phyloP scores from a whole-genome alignment of 2,888 invertebrate species.

The Caenorhabditis sp. region DNA sequence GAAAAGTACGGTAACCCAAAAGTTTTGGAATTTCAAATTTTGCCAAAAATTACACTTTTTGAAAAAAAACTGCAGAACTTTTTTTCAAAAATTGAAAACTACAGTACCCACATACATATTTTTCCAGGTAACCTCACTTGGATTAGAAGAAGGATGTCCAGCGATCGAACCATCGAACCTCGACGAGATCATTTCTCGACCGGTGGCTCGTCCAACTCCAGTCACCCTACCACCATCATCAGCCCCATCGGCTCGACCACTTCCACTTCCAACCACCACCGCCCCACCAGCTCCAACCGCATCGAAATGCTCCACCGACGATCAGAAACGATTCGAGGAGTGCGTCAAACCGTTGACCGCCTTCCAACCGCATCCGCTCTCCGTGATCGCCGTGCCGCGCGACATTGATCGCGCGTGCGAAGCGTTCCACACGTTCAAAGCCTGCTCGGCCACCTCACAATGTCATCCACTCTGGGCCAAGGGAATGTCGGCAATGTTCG shows the following conservation, averaged over 20 bases:
- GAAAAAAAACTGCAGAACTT: neutral
- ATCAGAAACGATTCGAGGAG: slow-evolving; percentile 61
- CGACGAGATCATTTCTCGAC: slow-evolving; percentile 61
- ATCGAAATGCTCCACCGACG: slow-evolving; percentile 51
- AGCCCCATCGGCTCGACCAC: slow-evolving; percentile 39
- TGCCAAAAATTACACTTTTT: too few relatives aligned
- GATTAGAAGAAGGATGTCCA: slow-evolving; percentile 67
- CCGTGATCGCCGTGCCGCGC: slow-evolving; percentile 65
- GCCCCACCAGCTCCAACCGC: slow-evolving; percentile 26
- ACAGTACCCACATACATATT: too few relatives aligned
- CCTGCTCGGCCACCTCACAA: slow-evolving; percentile 40
- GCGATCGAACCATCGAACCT: slow-evolving; percentile 55
- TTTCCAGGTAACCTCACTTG: slow-evolving; percentile 60
- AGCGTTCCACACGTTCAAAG: slow-evolving; percentile 62
- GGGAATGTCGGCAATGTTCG: slow-evolving; percentile 70
- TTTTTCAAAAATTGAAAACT: too few relatives aligned
- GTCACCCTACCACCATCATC: slow-evolving; percentile 38
- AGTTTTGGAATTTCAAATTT: too few relatives aligned
- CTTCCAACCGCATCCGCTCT: slow-evolving; percentile 68
- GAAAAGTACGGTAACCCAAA: too few relatives aligned
- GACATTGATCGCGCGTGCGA: too few relatives aligned
- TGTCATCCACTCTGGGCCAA: slow-evolving; percentile 67
- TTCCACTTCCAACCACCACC: slow-evolving; percentile 40
- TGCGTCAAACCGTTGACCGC: slow-evolving; percentile 66
- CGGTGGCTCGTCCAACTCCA: slow-evolving; percentile 52